Evolutionary conservation across 1,140 invertebrate species (phyloP), one percentile per base, ranked within the genome.

Genomic region (Bombus ignitus): DNA sequence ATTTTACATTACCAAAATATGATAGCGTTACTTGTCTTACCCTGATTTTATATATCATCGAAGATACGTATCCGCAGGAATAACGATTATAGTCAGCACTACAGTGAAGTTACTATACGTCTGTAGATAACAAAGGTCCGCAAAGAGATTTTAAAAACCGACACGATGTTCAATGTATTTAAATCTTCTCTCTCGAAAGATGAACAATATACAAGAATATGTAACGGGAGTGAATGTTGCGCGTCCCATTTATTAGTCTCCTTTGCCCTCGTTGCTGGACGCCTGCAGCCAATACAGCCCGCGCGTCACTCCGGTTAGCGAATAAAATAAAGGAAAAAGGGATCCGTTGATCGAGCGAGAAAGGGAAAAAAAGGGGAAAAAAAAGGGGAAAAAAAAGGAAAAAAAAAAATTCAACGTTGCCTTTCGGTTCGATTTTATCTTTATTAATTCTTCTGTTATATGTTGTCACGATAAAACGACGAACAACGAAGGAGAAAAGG

Each of bases 31-130:
- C 87, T 92, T 89, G 89, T 91, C 90, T 93, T 90, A 91, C 82
- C 88, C 88, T 93, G 91, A 93, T 93, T 93, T 93, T 92, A 92
- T 93, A 92, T 93, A 93, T 92, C 91, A 92, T 92, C 87, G 89
- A 90, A 88, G 89, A 91, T 92, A 90, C 89, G 86, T 92, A 92
- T 92, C 86, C 72, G 88, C 89, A 90, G 88, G 25, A 92, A 90
- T 91, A 92, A 92, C 89, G 90, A 87, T 92, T 85, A 92, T 93
- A 93, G 90, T 80, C 87, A 91, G 92, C 92, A 92, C 92, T 92
- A 87, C 90, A 92, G 79, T 90, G 84, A 90, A 91, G 89, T 93
- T 93, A 93, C 87, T 92, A 87, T 90, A 92, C 90, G 90, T 89
- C 87, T 91, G 91, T 92, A 91, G 84, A 89, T 87, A 88, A 81